Evolutionary conservation across 2,888 invertebrate genomes (phyloP).

Genomic region (Elysia crispata): DNA sequence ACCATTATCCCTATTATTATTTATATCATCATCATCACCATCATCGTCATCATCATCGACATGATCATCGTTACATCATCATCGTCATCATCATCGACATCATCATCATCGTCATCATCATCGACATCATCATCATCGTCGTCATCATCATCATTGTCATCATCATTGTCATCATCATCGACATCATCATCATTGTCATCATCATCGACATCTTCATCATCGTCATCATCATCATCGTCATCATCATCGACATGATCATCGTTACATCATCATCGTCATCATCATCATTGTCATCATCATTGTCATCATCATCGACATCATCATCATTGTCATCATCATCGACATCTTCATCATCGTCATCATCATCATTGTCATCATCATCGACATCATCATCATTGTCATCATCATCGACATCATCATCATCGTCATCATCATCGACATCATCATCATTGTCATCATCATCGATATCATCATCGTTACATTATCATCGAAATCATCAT

Average conservation of each 20-base stretch:
- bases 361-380: slow-evolving; percentile 5
- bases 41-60: too few species aligned
- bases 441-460: too few species aligned
- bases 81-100: neutral
- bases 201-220: neutral
- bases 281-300: slow-evolving; percentile 3
- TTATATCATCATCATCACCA: too few species aligned
- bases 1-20: neutral
- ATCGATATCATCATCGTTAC: too few species aligned
- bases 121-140: neutral
- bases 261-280: too few species aligned
- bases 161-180: neutral
- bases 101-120: slow-evolving; percentile 6
- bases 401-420: too few species aligned
- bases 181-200: neutral
- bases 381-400: slow-evolving; percentile 4
- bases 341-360: neutral
- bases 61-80: too few species aligned
- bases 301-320: neutral
- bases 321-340: neutral
- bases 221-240: slow-evolving; percentile 1
- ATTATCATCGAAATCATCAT: too few species aligned
- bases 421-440: too few species aligned
- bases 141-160: neutral
- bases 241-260: too few species aligned